Percentiles rank a stretch among this genome's conserved stretches.
Conservation (phyloP, 2,113 vertebrate genomes). For the Urocynchramus pylzowi region DNA sequence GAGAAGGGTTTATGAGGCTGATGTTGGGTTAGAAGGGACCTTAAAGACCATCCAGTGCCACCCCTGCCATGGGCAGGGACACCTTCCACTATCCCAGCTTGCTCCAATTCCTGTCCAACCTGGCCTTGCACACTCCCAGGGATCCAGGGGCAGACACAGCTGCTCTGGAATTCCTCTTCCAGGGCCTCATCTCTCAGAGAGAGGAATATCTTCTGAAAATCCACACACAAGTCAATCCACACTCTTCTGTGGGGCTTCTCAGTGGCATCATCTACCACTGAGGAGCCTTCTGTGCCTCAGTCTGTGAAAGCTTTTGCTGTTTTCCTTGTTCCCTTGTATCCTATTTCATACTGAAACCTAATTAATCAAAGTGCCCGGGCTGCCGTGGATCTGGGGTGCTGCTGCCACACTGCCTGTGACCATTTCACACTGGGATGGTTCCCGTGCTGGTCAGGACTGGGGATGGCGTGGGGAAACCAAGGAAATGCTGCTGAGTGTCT, state of each 20-base stretch:
- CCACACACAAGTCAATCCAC: not conserved
- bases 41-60: not conserved
- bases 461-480: not conserved
- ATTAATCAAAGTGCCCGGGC: not conserved
- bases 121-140: not conserved
- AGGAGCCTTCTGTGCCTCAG: not conserved
- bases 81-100: fast-evolving
- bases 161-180: not conserved
- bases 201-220: not conserved
- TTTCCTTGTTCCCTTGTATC: not conserved
- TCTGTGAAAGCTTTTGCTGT: not conserved
- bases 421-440: not conserved
- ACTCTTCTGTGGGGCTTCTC: not conserved
- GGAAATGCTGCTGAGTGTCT: not conserved
- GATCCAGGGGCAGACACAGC: not conserved
- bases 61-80: not conserved
- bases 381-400: not conserved
- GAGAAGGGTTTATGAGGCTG: not conserved
- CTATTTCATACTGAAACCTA: not conserved
- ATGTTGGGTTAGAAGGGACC: not conserved
- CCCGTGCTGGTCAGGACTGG: not conserved
- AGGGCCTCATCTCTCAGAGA: not conserved
- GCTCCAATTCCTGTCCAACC: fast-evolving
- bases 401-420: not conserved
- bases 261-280: not conserved